Percentiles rank a stretch among this genome's conserved stretches.
Evolutionary conservation across 2,113 vertebrate genomes (phyloP).

Genomic region (Ochotona princeps): DNA sequence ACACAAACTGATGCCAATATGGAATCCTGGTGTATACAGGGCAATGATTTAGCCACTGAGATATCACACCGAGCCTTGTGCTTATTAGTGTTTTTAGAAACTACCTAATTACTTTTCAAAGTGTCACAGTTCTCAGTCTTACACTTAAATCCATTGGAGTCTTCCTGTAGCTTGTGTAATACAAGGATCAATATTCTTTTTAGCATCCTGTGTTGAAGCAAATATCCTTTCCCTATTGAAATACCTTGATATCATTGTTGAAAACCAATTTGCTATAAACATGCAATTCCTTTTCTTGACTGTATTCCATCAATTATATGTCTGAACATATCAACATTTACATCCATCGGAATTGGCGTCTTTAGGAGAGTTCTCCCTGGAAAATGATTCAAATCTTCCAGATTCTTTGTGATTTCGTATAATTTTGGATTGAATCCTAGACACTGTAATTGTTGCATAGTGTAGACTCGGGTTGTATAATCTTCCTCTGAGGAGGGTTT

Average conservation of each 20-base stretch:
- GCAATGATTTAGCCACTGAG: too few relatives aligned
- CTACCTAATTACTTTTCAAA: neutral
- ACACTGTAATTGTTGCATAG: neutral
- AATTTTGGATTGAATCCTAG: constrained; percentile 18
- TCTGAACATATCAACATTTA: constrained; percentile 32
- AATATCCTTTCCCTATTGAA: neutral
- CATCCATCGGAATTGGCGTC: neutral
- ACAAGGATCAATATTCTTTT: neutral
- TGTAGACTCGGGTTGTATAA: neutral
- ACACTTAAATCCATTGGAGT: neutral
- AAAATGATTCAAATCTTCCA: neutral
- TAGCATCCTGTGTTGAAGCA: neutral
- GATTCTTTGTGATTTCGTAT: neutral
- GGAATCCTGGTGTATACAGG: too few relatives aligned
- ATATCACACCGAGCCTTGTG: too few relatives aligned
- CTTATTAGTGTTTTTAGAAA: neutral
- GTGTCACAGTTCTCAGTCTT: neutral
- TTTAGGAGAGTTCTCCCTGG: constrained; percentile 12
- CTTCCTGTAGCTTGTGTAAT: neutral
- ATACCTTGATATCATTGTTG: neutral
- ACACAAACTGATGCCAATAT: too few relatives aligned
- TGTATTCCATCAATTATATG: neutral
- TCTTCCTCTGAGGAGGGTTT: neutral
- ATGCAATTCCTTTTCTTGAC: neutral
- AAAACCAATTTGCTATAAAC: neutral